Conservation (phyloP, 2,888 invertebrate species). For the Lordiphosa fenestrarum region DNA sequence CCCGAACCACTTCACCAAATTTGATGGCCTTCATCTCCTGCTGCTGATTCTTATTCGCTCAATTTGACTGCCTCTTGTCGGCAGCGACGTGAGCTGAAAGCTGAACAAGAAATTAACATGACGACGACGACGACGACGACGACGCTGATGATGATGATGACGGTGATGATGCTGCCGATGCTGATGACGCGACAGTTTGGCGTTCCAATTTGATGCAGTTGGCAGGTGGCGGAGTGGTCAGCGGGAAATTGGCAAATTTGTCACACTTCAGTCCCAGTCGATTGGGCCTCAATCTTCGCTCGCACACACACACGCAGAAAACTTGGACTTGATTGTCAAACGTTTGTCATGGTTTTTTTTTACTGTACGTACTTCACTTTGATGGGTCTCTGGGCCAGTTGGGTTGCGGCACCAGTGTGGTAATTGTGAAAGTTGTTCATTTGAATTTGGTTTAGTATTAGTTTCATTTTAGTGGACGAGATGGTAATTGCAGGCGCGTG, state of each 20-base stretch:
- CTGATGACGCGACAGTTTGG: slow-evolving; percentile 18
- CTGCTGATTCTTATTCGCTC: slow-evolving; percentile 4
- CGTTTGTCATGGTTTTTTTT: too few relatives aligned
- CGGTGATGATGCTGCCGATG: slow-evolving; percentile 1
- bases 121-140: slow-evolving; percentile 11
- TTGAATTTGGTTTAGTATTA: too few relatives aligned
- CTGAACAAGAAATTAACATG: slow-evolving; percentile 48
- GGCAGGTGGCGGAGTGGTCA: slow-evolving; percentile 30
- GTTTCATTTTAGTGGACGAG: too few relatives aligned
- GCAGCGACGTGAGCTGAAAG: slow-evolving; percentile 46
- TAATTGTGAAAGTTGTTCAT: not conserved
- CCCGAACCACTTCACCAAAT: slow-evolving; percentile 1
- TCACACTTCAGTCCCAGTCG: slow-evolving; percentile 41
- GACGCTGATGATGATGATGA: slow-evolving; percentile 27
- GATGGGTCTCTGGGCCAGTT: slow-evolving; percentile 1
- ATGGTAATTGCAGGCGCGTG: too few relatives aligned
- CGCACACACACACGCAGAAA: slow-evolving; percentile 9
- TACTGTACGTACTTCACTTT: not conserved
- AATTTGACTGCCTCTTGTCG: slow-evolving; percentile 31
- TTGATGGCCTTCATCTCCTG: not conserved
- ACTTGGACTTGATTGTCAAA: too few relatives aligned
- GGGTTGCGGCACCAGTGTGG: not conserved
- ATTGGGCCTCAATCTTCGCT: slow-evolving; percentile 26
- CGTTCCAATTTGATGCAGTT: slow-evolving; percentile 15
- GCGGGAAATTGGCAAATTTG: slow-evolving; percentile 47